These are phyloP conservation scores for Drosophila mojavensis DNA, from an alignment of 1,140 invertebrate genomes.

Conservation along the genomic window DNA sequence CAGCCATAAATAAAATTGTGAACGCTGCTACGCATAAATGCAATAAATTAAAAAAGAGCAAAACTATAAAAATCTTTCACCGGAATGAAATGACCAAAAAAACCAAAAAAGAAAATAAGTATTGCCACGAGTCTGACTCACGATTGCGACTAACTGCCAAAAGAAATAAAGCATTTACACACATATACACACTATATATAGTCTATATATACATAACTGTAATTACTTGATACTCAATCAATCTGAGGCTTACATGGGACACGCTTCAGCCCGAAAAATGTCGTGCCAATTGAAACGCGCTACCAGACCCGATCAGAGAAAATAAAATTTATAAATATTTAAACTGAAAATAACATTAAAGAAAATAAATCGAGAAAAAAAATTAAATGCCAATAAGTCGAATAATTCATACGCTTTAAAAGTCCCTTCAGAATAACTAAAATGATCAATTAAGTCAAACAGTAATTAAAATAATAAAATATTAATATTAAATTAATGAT, in stretches of 20 bases:
- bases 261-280: slow-evolving; percentile 42
- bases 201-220: slow-evolving; percentile 30
- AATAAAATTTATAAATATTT: neutral
- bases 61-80: slow-evolving; percentile 79
- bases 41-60: slow-evolving; percentile 71
- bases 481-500: too few relatives aligned
- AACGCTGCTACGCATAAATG: slow-evolving; percentile 69
- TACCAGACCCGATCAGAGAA: neutral
- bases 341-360: neutral
- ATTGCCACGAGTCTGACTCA: slow-evolving; percentile 50
- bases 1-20: slow-evolving; percentile 68
- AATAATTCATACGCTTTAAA: neutral
- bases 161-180: slow-evolving; percentile 3
- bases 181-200: neutral
- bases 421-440: too few relatives aligned
- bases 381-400: neutral
- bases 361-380: neutral
- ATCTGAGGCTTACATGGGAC: slow-evolving; percentile 44
- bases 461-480: too few relatives aligned
- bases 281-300: slow-evolving; percentile 55
- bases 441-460: too few relatives aligned
- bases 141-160: slow-evolving; percentile 16
- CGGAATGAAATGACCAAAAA: slow-evolving; percentile 36
- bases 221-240: slow-evolving; percentile 24
- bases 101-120: neutral